Evolutionary conservation across 37 sponge, comb jelly and placozoan genomes (phyloP), one percentile per base, ranked within the genome.

Genomic region (Crambe crambe): DNA sequence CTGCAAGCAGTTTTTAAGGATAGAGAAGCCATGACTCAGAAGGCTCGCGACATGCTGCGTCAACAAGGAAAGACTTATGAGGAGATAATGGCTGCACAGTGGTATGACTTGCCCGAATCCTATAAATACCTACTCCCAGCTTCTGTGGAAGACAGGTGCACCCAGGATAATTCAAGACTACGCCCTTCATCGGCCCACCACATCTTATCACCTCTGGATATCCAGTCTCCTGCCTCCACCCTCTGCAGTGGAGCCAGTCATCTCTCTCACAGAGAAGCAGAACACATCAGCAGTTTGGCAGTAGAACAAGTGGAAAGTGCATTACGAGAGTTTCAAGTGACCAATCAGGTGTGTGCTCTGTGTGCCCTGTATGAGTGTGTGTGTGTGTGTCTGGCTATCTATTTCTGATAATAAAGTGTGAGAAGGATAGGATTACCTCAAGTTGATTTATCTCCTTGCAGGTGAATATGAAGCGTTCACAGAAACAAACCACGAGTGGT

Each of bases 101-200:
- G 91, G 91, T 91, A 79, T 40, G 91, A 91, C 42, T 67, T 74
- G 22, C 91, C 91, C 1, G 83, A 82, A 18, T 26, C 80, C 21
- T 35, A 31, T 64, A 91, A 83, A 63, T 91, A 82, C 54, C 39
- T 76, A 17, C 0, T 26, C 3, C 59, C 37, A 25, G 56, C 40
- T 3, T 36, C 25, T 1, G 23, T 44, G 6, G 79, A 37, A 12
- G 68, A 67, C 32, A 17, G 65, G 31, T 57, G 35, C 3, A 29
- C 32, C 1, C 32, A 40, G 22, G 39, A 37, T 41, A 65, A 17
- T 37, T 23, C 9, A 36, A 25, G 75, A 25, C 47, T 2, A 3
- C 26, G 37, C 2, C 42, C 72, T 0, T 3, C 74, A 47, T 30
- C 74, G 5, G 1, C 74, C 17, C 56, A 41, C 47, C 56, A 43